Percentiles rank a stretch among this genome's conserved stretches.
These are phyloP conservation scores for Athrips mouffetella DNA, from an alignment of 2,888 invertebrate genomes.

Conservation along the genomic window DNA sequence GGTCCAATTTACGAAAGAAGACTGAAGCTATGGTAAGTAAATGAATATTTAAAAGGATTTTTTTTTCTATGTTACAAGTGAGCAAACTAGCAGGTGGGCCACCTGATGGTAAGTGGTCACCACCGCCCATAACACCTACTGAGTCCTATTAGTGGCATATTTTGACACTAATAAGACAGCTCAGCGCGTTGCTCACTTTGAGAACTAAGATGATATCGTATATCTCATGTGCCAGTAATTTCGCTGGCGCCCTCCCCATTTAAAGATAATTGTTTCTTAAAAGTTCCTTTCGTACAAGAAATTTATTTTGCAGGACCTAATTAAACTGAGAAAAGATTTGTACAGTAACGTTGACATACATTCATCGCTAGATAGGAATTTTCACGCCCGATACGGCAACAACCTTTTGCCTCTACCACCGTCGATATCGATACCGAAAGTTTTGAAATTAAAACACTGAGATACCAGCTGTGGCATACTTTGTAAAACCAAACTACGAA, in stretches of 20 bases:
- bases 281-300: neutral
- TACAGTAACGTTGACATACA: conserved; percentile 46
- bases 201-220: too few relatives aligned
- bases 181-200: too few relatives aligned
- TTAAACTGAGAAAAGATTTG: conserved; percentile 29
- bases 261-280: neutral
- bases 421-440: conserved; percentile 69
- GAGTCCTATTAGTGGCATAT: too few relatives aligned
- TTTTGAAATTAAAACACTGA: conserved; percentile 39
- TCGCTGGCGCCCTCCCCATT: too few relatives aligned
- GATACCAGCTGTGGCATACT: conserved; percentile 10
- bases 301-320: conserved; percentile 55
- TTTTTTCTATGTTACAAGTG: too few relatives aligned
- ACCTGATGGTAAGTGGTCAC: too few relatives aligned
- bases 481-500: conserved; percentile 2
- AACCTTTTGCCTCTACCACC: conserved; percentile 69
- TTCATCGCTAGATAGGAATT: conserved; percentile 61
- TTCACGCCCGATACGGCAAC: conserved; percentile 72
- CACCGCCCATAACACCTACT: too few relatives aligned
- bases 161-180: too few relatives aligned
- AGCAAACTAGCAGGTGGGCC: too few relatives aligned
- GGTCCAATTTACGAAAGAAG: conserved; percentile 86
- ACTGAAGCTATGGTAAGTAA: conserved; percentile 81
- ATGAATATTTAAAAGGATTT: too few relatives aligned
- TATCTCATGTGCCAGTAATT: too few relatives aligned